A percentile compares a stretch with the other conserved stretches of the same genome.
phyloP scores from a whole-genome alignment of 2,888 invertebrate genomes.

The Ypsolopha scabrella region DNA sequence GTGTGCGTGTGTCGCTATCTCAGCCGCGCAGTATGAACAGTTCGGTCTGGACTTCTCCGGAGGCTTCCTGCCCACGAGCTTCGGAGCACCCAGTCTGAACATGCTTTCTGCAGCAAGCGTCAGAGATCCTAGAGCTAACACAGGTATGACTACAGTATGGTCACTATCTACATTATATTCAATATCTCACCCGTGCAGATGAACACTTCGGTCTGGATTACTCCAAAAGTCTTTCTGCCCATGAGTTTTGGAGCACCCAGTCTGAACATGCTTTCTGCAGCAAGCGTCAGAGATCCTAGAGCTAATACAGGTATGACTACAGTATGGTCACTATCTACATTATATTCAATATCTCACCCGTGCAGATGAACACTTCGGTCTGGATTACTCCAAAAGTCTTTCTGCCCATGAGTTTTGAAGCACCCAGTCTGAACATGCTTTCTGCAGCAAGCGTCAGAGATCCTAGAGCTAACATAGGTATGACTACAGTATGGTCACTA shows the following conservation, averaged over 20 bases:
- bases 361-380: too few species aligned
- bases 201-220: too few species aligned
- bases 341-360: too few species aligned
- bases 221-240: slow-evolving; percentile 6
- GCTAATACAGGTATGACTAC: slow-evolving; percentile 55
- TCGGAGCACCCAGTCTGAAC: slow-evolving; percentile 51
- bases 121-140: slow-evolving; percentile 71
- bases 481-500: too few species aligned
- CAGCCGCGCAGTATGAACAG: slow-evolving; percentile 48
- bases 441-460: slow-evolving; percentile 61
- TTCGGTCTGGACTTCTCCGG: slow-evolving; percentile 37
- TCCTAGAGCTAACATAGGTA: slow-evolving; percentile 69
- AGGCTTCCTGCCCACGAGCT: slow-evolving; percentile 49
- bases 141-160: slow-evolving; percentile 28
- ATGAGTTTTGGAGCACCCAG: slow-evolving; percentile 51
- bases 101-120: slow-evolving; percentile 45
- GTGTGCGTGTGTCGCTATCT: slow-evolving; percentile 51
- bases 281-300: slow-evolving; percentile 67
- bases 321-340: too few species aligned
- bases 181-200: too few species aligned
- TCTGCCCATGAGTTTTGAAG: slow-evolving; percentile 40
- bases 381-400: too few species aligned
- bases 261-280: slow-evolving; percentile 45
- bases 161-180: too few species aligned
- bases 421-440: slow-evolving; percentile 47